Evolutionary conservation across 2,113 vertebrate genomes (phyloP).

Genomic region (Setophaga kirtlandii): DNA sequence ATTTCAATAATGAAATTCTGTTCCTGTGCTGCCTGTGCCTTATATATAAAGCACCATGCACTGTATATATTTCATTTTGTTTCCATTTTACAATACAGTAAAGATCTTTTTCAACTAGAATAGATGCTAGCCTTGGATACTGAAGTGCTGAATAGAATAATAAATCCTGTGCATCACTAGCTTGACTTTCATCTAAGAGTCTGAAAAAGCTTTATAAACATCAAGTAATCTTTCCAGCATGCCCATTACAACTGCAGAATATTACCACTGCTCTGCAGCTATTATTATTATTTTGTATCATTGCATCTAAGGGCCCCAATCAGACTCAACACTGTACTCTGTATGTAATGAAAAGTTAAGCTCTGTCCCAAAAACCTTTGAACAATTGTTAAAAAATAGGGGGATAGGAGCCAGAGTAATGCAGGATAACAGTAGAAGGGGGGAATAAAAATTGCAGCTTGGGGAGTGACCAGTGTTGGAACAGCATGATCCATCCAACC

Average conservation of each 20-base stretch:
- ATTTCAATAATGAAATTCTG: conserved; percentile 57
- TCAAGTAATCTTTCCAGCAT: conserved; percentile 42
- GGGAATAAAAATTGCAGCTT: neutral
- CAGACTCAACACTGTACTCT: neutral
- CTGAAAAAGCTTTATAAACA: conserved; percentile 61
- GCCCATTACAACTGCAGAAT: neutral
- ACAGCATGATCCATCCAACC: neutral
- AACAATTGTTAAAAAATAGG: neutral
- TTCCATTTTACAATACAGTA: conserved; percentile 58
- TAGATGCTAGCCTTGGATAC: conserved; percentile 56
- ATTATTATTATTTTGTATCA: conserved; percentile 32
- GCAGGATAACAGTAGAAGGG: neutral
- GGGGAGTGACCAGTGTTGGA: neutral
- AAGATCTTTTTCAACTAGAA: conserved; percentile 61
- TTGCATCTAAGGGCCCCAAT: neutral
- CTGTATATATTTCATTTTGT: conserved; percentile 64
- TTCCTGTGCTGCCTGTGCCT: conserved; percentile 32
- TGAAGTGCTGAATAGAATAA: conserved; percentile 53
- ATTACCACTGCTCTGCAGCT: neutral
- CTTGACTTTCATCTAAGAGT: conserved; percentile 47
- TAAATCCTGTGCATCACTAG: conserved; percentile 42
- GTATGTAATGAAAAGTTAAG: neutral
- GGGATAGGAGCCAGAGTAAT: neutral
- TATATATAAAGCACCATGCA: conserved; percentile 32
- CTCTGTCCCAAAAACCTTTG: neutral